phyloP scores from a whole-genome alignment of 2,888 invertebrate species.

The Pardosa pseudoannulata region DNA sequence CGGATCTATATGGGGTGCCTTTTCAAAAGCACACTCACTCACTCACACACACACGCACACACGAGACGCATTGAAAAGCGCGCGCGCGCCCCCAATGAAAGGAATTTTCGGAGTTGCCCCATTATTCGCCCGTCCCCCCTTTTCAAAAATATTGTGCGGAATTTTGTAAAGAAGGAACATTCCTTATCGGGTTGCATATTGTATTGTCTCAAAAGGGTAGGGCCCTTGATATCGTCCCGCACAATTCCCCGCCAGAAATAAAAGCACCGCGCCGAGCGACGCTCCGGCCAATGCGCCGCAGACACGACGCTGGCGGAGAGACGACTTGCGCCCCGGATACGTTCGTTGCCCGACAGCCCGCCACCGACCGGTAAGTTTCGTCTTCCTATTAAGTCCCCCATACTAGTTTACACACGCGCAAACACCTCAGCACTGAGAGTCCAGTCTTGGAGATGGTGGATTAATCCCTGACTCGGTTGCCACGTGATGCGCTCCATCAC shows the following conservation, averaged over 20 bases:
- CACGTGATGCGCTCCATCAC: too few relatives aligned
- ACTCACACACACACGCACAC: constrained; percentile 44
- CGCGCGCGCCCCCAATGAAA: constrained; percentile 53
- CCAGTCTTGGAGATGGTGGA: background rate
- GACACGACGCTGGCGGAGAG: constrained; percentile 4
- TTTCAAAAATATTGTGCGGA: constrained; percentile 69
- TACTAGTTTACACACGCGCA: too few relatives aligned
- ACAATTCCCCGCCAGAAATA: constrained; percentile 53
- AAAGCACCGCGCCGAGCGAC: constrained; percentile 44
- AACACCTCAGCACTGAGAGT: too few relatives aligned
- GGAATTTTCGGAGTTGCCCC: constrained; percentile 53
- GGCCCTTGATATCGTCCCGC: constrained; percentile 39
- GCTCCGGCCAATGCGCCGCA: constrained; percentile 11
- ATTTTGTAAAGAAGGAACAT: constrained; percentile 56
- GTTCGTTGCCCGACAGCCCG: constrained; percentile 8
- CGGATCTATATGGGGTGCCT: constrained; percentile 58
- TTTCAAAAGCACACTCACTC: constrained; percentile 52
- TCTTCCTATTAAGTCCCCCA: background rate
- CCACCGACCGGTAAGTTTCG: constrained; percentile 23
- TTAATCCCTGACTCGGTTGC: too few relatives aligned
- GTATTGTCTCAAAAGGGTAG: constrained; percentile 70
- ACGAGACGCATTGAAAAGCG: constrained; percentile 44
- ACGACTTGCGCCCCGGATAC: constrained; percentile 13
- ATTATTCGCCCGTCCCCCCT: constrained; percentile 47
- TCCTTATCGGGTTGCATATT: constrained; percentile 72